Percentiles rank a stretch among this genome's conserved stretches.
Conservation (phyloP, 2,797 vertebrate genomes). For the Clarias fuscus region DNA sequence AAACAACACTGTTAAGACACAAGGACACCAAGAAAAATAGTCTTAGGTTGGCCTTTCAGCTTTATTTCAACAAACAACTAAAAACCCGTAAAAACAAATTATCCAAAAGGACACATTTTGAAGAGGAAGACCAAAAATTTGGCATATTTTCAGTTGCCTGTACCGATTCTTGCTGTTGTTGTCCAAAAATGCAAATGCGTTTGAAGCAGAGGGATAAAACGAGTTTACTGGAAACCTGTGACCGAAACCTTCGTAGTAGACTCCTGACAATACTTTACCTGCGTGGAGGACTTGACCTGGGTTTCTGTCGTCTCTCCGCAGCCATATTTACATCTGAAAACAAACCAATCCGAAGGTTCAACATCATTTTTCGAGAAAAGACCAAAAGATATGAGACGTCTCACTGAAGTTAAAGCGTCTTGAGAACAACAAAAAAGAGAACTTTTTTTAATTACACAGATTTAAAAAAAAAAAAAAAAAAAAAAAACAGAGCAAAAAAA, state of each 20-base stretch:
- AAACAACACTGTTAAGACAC: slow-evolving; percentile 63
- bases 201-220: slow-evolving; percentile 37
- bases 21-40: slow-evolving; percentile 68
- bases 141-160: slow-evolving; percentile 16
- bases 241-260: slow-evolving; percentile 67
- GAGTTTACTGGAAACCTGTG: slow-evolving; percentile 60
- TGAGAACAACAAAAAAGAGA: background rate
- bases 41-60: slow-evolving; percentile 57
- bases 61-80: slow-evolving; percentile 73
- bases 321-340: slow-evolving; percentile 99
- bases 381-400: background rate
- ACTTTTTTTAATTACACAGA: background rate
- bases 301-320: slow-evolving; percentile 92
- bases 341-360: slow-evolving; percentile 99
- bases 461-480: no score
- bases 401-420: background rate
- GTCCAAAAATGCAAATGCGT: slow-evolving; percentile 25
- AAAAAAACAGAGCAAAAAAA: background rate
- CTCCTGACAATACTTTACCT: slow-evolving; percentile 92
- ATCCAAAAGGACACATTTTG: slow-evolving; percentile 37
- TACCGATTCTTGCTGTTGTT: background rate
- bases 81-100: slow-evolving; percentile 30
- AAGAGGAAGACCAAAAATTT: background rate
- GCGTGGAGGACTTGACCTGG: slow-evolving; percentile 97
- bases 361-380: slow-evolving; percentile 65